These are phyloP conservation scores for Ceyx margarethae DNA, from an alignment of 2,113 vertebrate species.

Conservation along the genomic window DNA sequence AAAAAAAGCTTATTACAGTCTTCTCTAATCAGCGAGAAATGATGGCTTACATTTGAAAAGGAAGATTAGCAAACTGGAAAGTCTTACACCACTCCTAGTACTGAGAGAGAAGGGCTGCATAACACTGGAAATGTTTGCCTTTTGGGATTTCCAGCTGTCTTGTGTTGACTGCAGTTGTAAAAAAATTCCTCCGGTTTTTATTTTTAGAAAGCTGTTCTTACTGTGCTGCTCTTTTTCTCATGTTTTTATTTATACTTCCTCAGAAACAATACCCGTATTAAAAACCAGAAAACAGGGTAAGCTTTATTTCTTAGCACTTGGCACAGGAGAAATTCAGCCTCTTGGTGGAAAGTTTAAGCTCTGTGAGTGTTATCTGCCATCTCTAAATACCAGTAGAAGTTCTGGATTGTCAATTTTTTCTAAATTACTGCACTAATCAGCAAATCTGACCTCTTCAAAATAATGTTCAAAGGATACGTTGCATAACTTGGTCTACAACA, in stretches of 20 bases:
- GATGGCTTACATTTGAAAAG: conserved; percentile 23
- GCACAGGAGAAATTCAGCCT: not conserved
- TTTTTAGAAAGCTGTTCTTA: conserved; percentile 37
- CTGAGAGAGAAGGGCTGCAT: not conserved
- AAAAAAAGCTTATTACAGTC: not conserved
- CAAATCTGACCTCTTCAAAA: not conserved
- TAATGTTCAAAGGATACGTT: not conserved
- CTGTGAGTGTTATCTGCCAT: not conserved
- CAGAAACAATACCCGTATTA: not conserved
- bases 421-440: conserved; percentile 20
- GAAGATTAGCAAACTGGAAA: conserved; percentile 24
- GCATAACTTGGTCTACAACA: not conserved
- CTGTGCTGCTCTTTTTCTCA: conserved; percentile 5
- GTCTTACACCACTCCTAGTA: not conserved
- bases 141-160: conserved; percentile 19
- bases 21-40: conserved; percentile 2
- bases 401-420: not conserved
- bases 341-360: not conserved
- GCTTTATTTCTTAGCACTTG: not conserved
- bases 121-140: conserved; percentile 5
- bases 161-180: not conserved
- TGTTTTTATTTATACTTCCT: conserved; percentile 48
- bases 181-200: conserved; percentile 9
- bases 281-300: not conserved
- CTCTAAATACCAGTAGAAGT: not conserved